phyloP scores from a whole-genome alignment of 2,113 vertebrate species.

The Chaetodon trifascialis region DNA sequence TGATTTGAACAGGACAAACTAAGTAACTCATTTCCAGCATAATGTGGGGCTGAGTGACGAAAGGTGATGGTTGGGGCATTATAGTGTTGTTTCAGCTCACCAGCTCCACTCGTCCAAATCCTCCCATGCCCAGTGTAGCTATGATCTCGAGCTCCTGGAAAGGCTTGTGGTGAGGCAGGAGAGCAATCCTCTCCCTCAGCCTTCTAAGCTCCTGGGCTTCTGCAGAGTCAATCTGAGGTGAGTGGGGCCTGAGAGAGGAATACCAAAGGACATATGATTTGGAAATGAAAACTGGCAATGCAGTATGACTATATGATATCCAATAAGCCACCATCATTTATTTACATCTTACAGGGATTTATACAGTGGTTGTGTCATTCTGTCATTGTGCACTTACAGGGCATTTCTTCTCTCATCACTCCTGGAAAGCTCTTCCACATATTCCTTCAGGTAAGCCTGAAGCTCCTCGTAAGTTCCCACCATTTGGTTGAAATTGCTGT shows the following conservation, averaged over 20 bases:
- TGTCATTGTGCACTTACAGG: constrained; percentile 76
- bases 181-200: constrained; percentile 88
- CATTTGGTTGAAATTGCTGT: constrained; percentile 94
- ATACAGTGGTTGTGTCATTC: neutral
- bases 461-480: constrained; percentile 95
- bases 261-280: neutral
- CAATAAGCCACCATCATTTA: neutral
- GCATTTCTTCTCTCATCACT: constrained; percentile 90
- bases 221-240: constrained; percentile 66
- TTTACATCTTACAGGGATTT: neutral
- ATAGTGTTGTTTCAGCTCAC: constrained; percentile 80
- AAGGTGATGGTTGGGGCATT: no score
- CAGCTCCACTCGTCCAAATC: constrained; percentile 96
- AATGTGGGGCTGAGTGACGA: no score
- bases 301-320: neutral
- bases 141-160: constrained; percentile 91
- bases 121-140: constrained; percentile 93
- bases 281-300: neutral
- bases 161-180: constrained; percentile 84
- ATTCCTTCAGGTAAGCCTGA: constrained; percentile 90
- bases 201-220: constrained; percentile 76
- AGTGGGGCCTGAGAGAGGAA: constrained; percentile 68
- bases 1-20: no score
- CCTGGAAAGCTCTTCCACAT: constrained; percentile 89
- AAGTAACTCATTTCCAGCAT: no score